phyloP scores from a whole-genome alignment of 2,113 vertebrate genomes.

The Anser brachyrhynchus region DNA sequence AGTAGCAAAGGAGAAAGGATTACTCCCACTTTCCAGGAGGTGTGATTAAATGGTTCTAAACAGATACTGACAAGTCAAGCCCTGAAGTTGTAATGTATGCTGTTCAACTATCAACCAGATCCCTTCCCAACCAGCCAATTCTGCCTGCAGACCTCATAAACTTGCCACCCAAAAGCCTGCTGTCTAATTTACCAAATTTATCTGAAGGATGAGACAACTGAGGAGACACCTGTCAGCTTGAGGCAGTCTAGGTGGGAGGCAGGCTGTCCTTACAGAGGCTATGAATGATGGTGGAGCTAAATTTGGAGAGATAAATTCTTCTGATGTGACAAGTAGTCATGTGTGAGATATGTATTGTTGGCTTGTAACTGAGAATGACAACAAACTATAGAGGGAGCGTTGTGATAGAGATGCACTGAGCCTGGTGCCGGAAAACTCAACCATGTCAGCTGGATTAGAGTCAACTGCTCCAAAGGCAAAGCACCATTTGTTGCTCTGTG shows the following conservation, averaged over 20 bases:
- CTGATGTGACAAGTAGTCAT: slow-evolving; percentile 4
- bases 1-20: neutral
- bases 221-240: slow-evolving; percentile 4
- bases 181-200: neutral
- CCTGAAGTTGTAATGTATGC: neutral
- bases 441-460: neutral
- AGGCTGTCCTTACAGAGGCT: slow-evolving; percentile 14
- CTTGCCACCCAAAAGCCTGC: neutral
- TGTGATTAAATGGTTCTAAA: neutral
- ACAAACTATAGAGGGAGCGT: neutral
- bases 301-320: neutral
- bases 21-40: neutral
- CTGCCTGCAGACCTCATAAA: neutral
- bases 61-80: neutral
- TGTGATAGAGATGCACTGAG: neutral
- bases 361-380: neutral
- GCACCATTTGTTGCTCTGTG: neutral
- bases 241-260: neutral
- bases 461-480: neutral
- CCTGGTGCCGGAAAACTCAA: neutral
- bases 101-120: neutral
- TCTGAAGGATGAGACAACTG: neutral
- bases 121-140: neutral
- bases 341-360: neutral
- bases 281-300: neutral